Conservation (phyloP, 2,797 vertebrate species). For the Clarias pachynema region DNA sequence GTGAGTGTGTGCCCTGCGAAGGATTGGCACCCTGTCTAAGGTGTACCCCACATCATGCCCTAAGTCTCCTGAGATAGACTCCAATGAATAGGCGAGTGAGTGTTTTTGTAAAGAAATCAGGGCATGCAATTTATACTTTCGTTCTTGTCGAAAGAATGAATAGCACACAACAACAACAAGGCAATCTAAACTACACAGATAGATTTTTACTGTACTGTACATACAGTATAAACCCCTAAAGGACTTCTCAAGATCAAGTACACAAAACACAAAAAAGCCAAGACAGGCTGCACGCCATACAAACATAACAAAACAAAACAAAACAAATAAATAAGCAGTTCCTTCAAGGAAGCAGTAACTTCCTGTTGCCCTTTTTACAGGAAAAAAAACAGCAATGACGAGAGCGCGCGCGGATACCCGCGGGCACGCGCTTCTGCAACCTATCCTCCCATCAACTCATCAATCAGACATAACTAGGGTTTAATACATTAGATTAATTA, state of each 20-base stretch:
- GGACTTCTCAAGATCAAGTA: neutral
- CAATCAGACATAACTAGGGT: neutral
- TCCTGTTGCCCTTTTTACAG: constrained; percentile 44
- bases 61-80: no score
- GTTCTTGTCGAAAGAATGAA: neutral
- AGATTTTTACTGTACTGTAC: neutral
- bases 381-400: constrained; percentile 14
- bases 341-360: constrained; percentile 24
- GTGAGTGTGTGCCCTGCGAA: no score
- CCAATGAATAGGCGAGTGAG: no score
- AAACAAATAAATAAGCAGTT: neutral
- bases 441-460: neutral
- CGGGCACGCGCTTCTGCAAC: constrained; percentile 11
- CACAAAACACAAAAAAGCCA: neutral
- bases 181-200: neutral
- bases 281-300: neutral
- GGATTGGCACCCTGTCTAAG: no score
- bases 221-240: neutral
- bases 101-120: no score
- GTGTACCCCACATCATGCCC: no score
- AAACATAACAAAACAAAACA: neutral
- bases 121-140: neutral
- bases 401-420: constrained; percentile 9
- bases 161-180: no score
- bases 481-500: neutral